Evolutionary conservation across 2,797 vertebrate genomes (phyloP).

Genomic region (Amblyraja radiata): DNA sequence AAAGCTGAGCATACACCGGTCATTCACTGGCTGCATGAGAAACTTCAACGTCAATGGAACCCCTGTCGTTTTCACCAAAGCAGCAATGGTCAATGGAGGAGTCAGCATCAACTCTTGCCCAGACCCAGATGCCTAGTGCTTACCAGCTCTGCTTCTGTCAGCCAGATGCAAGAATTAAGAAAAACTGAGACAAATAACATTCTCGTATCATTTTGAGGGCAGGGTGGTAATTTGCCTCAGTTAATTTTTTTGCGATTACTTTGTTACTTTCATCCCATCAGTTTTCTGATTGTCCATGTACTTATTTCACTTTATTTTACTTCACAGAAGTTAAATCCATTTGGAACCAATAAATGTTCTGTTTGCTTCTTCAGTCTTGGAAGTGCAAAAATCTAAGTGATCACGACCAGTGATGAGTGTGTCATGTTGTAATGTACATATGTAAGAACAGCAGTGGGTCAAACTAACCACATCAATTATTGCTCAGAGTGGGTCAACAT

Average conservation of each 20-base stretch:
- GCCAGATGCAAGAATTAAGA: neutral
- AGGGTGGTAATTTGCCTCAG: slow-evolving; percentile 7
- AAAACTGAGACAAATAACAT: neutral
- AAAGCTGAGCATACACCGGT: slow-evolving; percentile 58
- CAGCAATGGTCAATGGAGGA: slow-evolving; percentile 74
- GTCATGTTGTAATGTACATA: neutral
- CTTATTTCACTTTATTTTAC: neutral
- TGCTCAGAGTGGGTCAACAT: neutral
- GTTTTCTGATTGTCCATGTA: neutral
- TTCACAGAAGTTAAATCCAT: neutral
- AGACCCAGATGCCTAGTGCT: slow-evolving; percentile 49
- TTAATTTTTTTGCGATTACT: neutral
- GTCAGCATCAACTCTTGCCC: slow-evolving; percentile 81
- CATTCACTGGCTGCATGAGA: slow-evolving; percentile 81
- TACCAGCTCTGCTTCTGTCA: neutral
- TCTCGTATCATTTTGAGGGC: neutral
- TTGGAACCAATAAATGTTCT: neutral
- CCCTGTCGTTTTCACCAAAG: slow-evolving; percentile 75
- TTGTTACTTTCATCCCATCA: neutral
- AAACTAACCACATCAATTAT: neutral
- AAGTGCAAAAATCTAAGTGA: neutral
- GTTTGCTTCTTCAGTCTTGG: neutral
- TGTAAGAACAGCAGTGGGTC: neutral
- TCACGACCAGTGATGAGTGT: neutral
- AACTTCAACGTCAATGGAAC: slow-evolving; percentile 75